Conservation (phyloP, 2,797 vertebrate genomes). For the Xiphophorus birchmanni region DNA sequence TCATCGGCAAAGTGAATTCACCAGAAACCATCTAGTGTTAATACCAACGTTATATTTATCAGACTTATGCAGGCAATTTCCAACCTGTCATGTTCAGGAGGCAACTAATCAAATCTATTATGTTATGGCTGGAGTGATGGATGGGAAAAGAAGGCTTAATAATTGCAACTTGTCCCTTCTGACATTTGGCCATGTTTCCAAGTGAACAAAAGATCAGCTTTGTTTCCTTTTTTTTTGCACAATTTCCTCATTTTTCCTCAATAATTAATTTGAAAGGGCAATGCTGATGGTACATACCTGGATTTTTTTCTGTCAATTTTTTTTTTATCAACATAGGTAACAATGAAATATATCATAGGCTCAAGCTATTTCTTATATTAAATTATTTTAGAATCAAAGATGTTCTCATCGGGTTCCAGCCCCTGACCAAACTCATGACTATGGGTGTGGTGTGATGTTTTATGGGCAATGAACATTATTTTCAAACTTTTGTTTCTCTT, state of each 20-base stretch:
- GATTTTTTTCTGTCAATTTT: background rate
- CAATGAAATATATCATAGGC: background rate
- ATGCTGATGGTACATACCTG: background rate
- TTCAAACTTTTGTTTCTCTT: background rate
- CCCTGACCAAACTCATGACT: background rate
- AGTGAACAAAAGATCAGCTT: constrained; percentile 28
- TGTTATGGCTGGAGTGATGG: constrained; percentile 65
- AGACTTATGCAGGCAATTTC: constrained; percentile 62
- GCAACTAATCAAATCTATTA: constrained; percentile 72
- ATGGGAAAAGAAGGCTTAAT: constrained; percentile 64
- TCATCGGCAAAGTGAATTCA: background rate
- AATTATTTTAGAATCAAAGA: background rate
- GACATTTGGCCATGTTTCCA: constrained; percentile 41
- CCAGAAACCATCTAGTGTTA: constrained; percentile 12
- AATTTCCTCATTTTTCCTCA: constrained; percentile 8
- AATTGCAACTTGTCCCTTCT: constrained; percentile 57
- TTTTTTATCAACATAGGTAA: background rate
- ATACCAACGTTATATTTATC: constrained; percentile 21
- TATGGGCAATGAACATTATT: background rate
- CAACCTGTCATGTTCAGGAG: constrained; percentile 56
- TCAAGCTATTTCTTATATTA: background rate
- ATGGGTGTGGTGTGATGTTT: background rate
- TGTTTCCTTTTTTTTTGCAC: constrained; percentile 7
- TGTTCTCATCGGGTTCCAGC: background rate
- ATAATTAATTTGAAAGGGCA: constrained; percentile 14